Evolutionary conservation across 2,113 vertebrate species (phyloP), one percentile per base, ranked within the genome.

Genomic region (Plecotus auritus): DNA sequence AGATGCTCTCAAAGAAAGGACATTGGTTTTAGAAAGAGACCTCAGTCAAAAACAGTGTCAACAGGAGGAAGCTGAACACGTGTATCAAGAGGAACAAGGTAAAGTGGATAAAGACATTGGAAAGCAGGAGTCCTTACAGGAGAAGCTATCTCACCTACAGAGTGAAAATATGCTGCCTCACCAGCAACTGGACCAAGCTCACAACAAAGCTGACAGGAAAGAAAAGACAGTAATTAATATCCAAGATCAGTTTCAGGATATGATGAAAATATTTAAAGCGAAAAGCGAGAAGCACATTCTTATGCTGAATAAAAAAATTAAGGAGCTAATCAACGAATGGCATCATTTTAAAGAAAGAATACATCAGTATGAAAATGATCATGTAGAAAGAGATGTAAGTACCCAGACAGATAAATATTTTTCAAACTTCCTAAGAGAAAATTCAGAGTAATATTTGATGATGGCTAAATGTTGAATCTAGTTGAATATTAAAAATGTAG

Each of bases 161-260:
- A 99, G 99, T 78, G 99, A 99, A 96, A 98, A 98, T 35, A 97
- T 98, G 95, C 94, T 99, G 85, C 98, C 99, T 22, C 98, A 98
- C 35, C 99, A 99, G 93, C 99, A 99, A 54, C 96, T 99, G 28
- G 99, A 99, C 93, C 99, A 99, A 91, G 95, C 98, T 32, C 98
- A 99, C 82, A 99, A 98, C 97, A 99, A 98, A 97, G 99, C 98
- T 0, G 98, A 98, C 5, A 98, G 97, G 97, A 99, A 99, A 94
- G 99, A 98, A 54, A 54, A 7, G 76, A 98, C 98, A 1, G 99
- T 99, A 28, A 99, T 98, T 5, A 99, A 99, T 74, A 98, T 99
- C 26, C 99, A 99, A 90, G 99, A 99, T 83, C 98, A 98, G 32
- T 99, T 99, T 97, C 98, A 97, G 92, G 98, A 99, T 70, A 98